A percentile compares a stretch with the other conserved stretches of the same genome.
Evolutionary conservation across 2,797 vertebrate species (phyloP).

Genomic region (Psittacula echo): DNA sequence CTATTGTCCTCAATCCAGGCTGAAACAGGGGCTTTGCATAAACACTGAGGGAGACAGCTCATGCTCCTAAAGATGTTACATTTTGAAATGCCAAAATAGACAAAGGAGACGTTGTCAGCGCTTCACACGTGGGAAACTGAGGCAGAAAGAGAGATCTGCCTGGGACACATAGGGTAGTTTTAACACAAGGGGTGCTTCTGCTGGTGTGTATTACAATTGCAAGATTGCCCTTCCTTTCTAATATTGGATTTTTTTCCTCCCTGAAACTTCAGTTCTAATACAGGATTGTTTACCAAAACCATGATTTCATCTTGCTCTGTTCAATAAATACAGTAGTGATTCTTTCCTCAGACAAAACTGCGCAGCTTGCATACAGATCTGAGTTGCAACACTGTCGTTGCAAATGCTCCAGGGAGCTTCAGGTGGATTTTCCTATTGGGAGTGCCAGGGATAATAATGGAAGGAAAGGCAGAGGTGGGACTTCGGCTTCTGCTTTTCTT

Average conservation of each 20-base stretch:
- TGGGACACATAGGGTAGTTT: not conserved
- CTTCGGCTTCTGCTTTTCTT: not conserved
- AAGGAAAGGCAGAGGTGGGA: not conserved
- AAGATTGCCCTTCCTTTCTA: not conserved
- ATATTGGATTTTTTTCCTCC: not conserved
- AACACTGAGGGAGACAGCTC: not conserved
- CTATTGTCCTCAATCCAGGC: constrained; percentile 29
- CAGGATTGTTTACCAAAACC: not conserved
- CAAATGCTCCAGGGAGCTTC: not conserved
- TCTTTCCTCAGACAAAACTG: not conserved
- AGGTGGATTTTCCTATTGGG: not conserved
- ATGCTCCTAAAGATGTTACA: constrained; percentile 14
- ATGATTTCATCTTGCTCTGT: not conserved
- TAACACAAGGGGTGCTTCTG: not conserved
- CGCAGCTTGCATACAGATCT: not conserved
- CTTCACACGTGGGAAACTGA: not conserved
- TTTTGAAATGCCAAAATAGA: constrained; percentile 31
- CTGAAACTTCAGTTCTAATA: not conserved
- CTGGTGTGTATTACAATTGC: not conserved
- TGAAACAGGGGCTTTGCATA: constrained; percentile 43
- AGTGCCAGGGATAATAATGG: not conserved
- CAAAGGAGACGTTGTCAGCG: constrained; percentile 50
- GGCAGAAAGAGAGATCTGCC: not conserved
- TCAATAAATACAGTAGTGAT: not conserved
- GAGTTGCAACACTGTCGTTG: not conserved